Evolutionary conservation across 1,140 invertebrate species (phyloP).

Genomic region (Conus betulinus): DNA sequence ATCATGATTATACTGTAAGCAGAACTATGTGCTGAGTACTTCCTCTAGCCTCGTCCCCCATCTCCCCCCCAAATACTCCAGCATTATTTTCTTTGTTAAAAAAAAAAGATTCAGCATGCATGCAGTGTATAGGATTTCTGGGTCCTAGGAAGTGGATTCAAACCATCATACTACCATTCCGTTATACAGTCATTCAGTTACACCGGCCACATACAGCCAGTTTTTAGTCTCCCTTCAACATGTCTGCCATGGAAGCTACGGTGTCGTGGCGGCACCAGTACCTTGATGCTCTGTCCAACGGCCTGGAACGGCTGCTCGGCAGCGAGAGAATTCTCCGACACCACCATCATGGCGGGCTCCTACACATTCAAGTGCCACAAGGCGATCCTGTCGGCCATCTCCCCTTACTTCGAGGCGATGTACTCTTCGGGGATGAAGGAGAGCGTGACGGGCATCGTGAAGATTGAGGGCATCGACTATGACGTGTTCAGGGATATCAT

Average conservation of each 20-base stretch:
- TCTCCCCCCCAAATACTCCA: no score
- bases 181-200: no score
- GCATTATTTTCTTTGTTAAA: no score
- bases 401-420: slow-evolving; percentile 69
- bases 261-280: slow-evolving; percentile 53
- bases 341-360: slow-evolving; percentile 58
- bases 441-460: slow-evolving; percentile 64
- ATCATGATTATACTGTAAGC: no score
- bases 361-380: slow-evolving; percentile 63
- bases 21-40: no score
- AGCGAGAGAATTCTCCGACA: slow-evolving; percentile 62
- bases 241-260: slow-evolving; percentile 39
- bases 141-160: no score
- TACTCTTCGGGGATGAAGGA: slow-evolving; percentile 70
- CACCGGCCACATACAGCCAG: not conserved
- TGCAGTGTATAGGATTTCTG: no score
- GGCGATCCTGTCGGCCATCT: slow-evolving; percentile 64
- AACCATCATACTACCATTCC: no score
- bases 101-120: no score
- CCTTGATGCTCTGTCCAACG: slow-evolving; percentile 60
- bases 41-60: no score
- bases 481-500: slow-evolving; percentile 62
- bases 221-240: not conserved
- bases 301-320: slow-evolving; percentile 55
- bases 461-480: slow-evolving; percentile 64